Evolutionary conservation across 2,113 vertebrate genomes (phyloP), one percentile per base, ranked within the genome.

Genomic region (Turnix velox): DNA sequence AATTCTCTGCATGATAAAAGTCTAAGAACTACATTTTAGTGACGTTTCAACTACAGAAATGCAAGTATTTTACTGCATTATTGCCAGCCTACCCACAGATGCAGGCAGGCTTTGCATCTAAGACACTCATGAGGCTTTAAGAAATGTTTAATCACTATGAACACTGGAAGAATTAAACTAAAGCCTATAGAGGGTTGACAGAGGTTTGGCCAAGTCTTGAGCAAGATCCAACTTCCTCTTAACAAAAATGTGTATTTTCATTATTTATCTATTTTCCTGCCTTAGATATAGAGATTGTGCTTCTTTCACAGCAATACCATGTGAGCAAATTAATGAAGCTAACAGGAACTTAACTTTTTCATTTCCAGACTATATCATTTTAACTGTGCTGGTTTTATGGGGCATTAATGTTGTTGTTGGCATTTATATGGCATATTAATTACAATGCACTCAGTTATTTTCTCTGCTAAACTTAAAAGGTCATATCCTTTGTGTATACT

Each of bases 351-450:
- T 96, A 94, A 94, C 92, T 94, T 96, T 83, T 93, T 94, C 89
- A 94, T 87, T 93, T 91, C 89, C 89, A 95, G 78, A 74, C 81
- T 93, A 89, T 85, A 91, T 94, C 17, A 95, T 88, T 94, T 94
- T 94, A 92, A 95, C 91, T 71, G 54, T 85, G 84, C 87, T 67
- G 51, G 84, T 89, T 96, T 96, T 94, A 95, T 85, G 94, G 89
- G 33, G 67, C 78, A 89, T 94, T 95, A 95, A 96, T 83, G 81
- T 83, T 94, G 91, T 76, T 89, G 84, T 43, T 94, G 91, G 91
- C 95, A 93, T 95, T 94, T 95, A 95, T 95, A 89, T 46, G 63
- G 78, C 81, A 67, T 91, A 93, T 95, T 95, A 96, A 96, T 96
- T 92, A 93, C 67, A 92, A 19, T 35, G 79, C 87, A 73, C 67